phyloP scores from a whole-genome alignment of 2,888 invertebrate species.

The Petrophora chlorosata region DNA sequence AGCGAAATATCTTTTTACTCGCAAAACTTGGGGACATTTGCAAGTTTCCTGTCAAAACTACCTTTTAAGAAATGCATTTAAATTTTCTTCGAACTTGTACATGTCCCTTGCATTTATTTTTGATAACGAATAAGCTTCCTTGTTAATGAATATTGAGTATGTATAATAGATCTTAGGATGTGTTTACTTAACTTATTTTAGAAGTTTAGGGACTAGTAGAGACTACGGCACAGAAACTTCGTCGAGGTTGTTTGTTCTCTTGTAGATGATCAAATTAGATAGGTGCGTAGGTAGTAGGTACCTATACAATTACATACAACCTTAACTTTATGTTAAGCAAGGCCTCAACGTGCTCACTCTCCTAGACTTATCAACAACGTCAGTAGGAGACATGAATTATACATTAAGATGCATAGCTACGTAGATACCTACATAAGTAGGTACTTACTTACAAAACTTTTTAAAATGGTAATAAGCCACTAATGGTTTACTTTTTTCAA shows the following conservation, averaged over 20 bases:
- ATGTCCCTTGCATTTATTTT: background rate
- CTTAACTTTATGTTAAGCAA: too few species aligned
- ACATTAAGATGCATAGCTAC: too few species aligned
- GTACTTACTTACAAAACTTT: too few species aligned
- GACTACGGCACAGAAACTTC: background rate
- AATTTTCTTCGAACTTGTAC: background rate
- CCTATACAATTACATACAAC: too few species aligned
- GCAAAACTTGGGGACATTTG: conserved; percentile 36
- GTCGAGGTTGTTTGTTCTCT: conserved; percentile 2
- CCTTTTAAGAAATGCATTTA: conserved; percentile 31
- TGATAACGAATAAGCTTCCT: background rate
- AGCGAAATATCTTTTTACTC: conserved; percentile 31
- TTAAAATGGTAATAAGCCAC: too few species aligned
- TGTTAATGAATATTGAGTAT: too few species aligned
- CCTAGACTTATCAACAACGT: too few species aligned
- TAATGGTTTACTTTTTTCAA: too few species aligned
- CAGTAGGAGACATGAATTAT: too few species aligned
- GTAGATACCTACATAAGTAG: too few species aligned
- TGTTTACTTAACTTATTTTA: background rate
- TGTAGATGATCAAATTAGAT: background rate
- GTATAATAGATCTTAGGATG: background rate
- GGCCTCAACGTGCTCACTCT: too few species aligned
- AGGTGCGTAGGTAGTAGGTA: background rate
- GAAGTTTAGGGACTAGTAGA: background rate
- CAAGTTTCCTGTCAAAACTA: conserved; percentile 39